phyloP scores from a whole-genome alignment of 2,113 vertebrate species.

The Notarius quadriscutis region DNA sequence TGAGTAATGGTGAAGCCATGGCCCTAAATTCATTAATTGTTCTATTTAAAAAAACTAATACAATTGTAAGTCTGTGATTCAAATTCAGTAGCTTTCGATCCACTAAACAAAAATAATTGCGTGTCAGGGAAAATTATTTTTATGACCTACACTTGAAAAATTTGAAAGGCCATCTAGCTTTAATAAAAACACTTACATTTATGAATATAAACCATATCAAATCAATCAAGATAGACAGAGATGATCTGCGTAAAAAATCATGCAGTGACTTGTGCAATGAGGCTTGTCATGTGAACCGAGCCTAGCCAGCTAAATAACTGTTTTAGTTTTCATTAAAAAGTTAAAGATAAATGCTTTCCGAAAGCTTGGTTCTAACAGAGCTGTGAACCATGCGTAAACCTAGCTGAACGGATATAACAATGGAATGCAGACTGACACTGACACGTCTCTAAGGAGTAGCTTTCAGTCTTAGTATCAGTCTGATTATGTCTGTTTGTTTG shows the following conservation, averaged over 20 bases:
- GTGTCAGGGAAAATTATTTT: no score
- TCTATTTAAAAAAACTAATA: no score
- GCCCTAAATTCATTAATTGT: no score
- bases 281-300: neutral
- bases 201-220: neutral
- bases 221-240: neutral
- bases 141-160: no score
- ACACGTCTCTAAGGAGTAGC: neutral
- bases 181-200: neutral
- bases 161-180: no score
- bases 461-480: neutral
- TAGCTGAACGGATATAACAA: neutral
- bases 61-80: no score
- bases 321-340: neutral
- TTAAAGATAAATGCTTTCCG: neutral
- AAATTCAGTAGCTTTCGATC: no score
- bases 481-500: slow-evolving; percentile 22
- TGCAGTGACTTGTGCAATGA: neutral
- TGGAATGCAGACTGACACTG: neutral
- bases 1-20: no score
- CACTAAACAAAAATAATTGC: no score
- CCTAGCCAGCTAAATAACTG: neutral
- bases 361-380: slow-evolving; percentile 20
- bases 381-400: slow-evolving; percentile 2
- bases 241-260: no score